Evolutionary conservation across 2,113 vertebrate genomes (phyloP).

Genomic region (Sprattus sprattus): DNA sequence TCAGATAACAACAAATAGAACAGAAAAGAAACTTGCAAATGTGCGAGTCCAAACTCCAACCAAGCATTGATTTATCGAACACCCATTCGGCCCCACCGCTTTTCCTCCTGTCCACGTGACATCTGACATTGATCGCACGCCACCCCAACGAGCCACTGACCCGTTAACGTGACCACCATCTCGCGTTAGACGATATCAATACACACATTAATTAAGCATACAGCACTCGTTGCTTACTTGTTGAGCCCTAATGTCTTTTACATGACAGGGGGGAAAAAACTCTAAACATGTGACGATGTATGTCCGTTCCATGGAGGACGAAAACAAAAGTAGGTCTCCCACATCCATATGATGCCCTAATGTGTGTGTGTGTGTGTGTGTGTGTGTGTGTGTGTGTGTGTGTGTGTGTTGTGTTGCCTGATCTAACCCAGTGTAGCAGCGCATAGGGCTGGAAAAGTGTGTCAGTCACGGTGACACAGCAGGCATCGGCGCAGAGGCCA

Average conservation of each 20-base stretch:
- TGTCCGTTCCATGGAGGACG: not conserved
- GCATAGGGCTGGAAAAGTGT: conserved; percentile 53
- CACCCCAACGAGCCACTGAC: conserved; percentile 59
- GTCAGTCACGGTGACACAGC: conserved; percentile 48
- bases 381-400: conserved; percentile 48
- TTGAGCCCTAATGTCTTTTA: conserved; percentile 41
- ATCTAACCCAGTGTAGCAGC: not conserved
- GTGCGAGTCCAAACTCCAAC: conserved; percentile 39
- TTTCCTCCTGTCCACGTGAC: conserved; percentile 60
- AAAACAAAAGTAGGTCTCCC: not conserved
- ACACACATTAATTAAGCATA: conserved; percentile 63
- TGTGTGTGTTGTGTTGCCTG: conserved; percentile 45
- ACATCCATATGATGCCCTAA: not conserved
- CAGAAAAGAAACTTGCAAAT: not conserved
- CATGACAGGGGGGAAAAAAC: not conserved
- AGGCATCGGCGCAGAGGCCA: conserved; percentile 4
- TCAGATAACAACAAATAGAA: not conserved
- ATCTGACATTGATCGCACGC: conserved; percentile 61
- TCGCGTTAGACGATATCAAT: conserved; percentile 59
- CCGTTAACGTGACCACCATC: conserved; percentile 64
- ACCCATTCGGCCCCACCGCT: conserved; percentile 51
- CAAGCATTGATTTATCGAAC: conserved; percentile 61
- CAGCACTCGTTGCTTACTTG: conserved; percentile 43
- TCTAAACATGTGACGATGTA: conserved; percentile 6
- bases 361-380: conserved; percentile 32